Evolutionary conservation across 53 echinoderm and acorn worm genomes (phyloP).

Genomic region (Holothuria leucospilota): DNA sequence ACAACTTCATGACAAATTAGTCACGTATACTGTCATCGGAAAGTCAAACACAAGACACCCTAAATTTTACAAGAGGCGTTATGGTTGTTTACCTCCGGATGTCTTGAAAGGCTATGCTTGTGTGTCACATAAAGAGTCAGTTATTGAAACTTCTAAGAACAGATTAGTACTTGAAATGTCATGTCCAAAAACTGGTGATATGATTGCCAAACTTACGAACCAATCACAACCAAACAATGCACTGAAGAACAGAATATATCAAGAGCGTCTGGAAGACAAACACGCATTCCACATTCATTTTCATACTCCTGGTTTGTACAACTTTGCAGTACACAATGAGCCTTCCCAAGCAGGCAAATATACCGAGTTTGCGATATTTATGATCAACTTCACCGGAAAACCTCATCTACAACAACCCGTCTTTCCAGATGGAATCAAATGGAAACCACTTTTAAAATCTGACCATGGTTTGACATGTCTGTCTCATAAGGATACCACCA

Average conservation of each 20-base stretch:
- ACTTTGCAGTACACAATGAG: conserved; percentile 14
- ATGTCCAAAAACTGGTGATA: conserved; percentile 16
- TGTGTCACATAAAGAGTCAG: neutral
- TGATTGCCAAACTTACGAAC: neutral
- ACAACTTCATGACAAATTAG: conserved; percentile 9
- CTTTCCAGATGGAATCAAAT: conserved; percentile 32
- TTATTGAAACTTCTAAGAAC: conserved; percentile 10
- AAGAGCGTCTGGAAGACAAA: neutral
- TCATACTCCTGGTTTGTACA: conserved; percentile 1
- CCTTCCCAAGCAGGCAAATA: neutral
- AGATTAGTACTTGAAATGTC: conserved; percentile 25
- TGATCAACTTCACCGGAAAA: conserved; percentile 11
- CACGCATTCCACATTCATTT: conserved; percentile 30
- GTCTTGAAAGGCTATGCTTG: conserved; percentile 24
- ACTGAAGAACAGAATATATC: conserved; percentile 25
- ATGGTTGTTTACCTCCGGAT: conserved; percentile 7
- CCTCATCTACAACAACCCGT: neutral
- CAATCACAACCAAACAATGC: neutral
- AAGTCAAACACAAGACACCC: neutral
- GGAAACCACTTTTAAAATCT: conserved; percentile 9
- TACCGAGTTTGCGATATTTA: conserved; percentile 15
- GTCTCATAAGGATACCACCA: neutral
- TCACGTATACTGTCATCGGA: conserved; percentile 25
- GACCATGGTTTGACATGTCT: neutral
- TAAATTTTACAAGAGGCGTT: conserved; percentile 8